A percentile compares a stretch with the other conserved stretches of the same genome.
phyloP scores from a whole-genome alignment of 2,888 invertebrate species.

The Drosophila niveifrons region DNA sequence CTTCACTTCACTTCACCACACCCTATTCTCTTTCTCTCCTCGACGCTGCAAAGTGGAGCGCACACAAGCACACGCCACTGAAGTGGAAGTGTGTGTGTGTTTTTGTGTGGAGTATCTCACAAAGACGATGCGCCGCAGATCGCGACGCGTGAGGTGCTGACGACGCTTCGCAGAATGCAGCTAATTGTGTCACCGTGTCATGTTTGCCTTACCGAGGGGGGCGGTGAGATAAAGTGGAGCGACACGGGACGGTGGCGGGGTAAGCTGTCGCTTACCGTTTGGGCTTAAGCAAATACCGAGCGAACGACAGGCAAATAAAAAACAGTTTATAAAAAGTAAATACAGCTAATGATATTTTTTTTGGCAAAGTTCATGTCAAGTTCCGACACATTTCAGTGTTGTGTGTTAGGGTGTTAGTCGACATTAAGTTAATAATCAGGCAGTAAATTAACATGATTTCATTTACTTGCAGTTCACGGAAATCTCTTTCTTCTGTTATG shows the following conservation, averaged over 20 bases:
- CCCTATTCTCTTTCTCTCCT: not conserved
- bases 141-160: not conserved
- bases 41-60: conserved; percentile 43
- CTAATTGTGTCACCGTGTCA: conserved; percentile 66
- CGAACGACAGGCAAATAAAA: conserved; percentile 53
- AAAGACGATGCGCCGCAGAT: conserved; percentile 10
- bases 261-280: conserved; percentile 9
- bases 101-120: conserved; percentile 6
- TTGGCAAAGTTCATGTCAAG: conserved; percentile 23
- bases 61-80: conserved; percentile 19
- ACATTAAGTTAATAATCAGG: too few relatives aligned
- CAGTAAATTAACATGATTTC: too few relatives aligned
- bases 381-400: not conserved
- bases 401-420: not conserved
- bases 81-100: not conserved
- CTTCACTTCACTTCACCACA: too few relatives aligned
- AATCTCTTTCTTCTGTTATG: too few relatives aligned
- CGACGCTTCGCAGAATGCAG: conserved; percentile 19
- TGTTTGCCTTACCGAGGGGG: conserved; percentile 53
- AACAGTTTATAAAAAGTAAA: conserved; percentile 4
- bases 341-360: conserved; percentile 9
- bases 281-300: conserved; percentile 41
- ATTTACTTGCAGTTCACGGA: too few relatives aligned
- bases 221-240: too few relatives aligned
- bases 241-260: not conserved